A percentile compares a stretch with the other conserved stretches of the same genome.
Evolutionary conservation across 2,113 vertebrate genomes (phyloP).

Genomic region (Myrmophylax atrothorax): DNA sequence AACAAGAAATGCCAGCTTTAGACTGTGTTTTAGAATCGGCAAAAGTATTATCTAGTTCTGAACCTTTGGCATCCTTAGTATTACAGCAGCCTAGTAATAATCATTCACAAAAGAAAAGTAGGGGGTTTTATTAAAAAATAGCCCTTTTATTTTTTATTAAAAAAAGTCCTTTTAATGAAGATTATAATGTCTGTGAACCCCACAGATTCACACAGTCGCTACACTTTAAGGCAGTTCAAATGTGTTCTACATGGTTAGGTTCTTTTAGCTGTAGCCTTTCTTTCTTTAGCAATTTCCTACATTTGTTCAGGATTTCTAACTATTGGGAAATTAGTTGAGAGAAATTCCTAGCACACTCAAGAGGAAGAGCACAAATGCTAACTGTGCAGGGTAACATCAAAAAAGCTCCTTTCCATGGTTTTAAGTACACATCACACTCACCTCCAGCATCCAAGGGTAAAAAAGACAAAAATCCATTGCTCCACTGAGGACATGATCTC

Average conservation of each 20-base stretch:
- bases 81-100: neutral
- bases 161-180: neutral
- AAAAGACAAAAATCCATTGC: neutral
- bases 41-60: neutral
- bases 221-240: neutral
- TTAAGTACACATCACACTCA: neutral
- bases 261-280: neutral
- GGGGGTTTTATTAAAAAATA: too few species aligned
- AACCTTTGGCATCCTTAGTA: neutral
- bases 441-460: neutral
- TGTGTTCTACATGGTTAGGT: neutral
- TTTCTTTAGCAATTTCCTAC: neutral
- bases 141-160: too few species aligned
- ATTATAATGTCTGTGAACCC: neutral
- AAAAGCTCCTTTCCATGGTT: neutral
- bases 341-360: neutral
- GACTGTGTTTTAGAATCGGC: neutral
- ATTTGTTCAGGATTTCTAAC: neutral
- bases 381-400: neutral
- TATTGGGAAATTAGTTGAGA: neutral
- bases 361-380: neutral
- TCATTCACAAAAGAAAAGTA: neutral
- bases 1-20: conserved; percentile 19
- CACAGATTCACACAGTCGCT: neutral
- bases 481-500: neutral